Conservation (phyloP, 2,797 vertebrate species). For the Iguana delicatissima region DNA sequence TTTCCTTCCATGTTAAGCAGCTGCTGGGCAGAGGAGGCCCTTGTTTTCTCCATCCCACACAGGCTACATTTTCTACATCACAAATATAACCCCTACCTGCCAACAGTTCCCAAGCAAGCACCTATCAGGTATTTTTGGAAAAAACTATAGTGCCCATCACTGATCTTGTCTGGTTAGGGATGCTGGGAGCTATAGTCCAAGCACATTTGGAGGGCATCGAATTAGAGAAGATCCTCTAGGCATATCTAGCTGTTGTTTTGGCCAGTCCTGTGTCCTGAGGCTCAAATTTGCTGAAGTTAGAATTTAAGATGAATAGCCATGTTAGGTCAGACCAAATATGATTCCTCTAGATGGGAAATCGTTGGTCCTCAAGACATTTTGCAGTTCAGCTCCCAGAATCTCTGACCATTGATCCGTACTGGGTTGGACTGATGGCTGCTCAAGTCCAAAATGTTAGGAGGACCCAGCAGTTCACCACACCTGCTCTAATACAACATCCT, state of each 20-base stretch:
- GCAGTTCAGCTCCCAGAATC: background rate
- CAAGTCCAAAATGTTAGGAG: background rate
- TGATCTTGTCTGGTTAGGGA: background rate
- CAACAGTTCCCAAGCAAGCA: background rate
- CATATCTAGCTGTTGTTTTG: background rate
- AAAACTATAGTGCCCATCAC: background rate
- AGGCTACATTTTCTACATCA: background rate
- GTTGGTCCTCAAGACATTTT: background rate
- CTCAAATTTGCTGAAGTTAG: background rate
- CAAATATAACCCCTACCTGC: background rate
- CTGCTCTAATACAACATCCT: background rate
- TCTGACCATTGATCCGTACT: background rate
- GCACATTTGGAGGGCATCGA: background rate
- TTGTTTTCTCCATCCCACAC: background rate
- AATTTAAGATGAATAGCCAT: background rate
- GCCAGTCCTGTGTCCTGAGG: too few relatives aligned
- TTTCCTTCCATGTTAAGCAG: constrained; percentile 40
- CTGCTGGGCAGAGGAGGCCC: background rate
- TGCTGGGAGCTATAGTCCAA: background rate
- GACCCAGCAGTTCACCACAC: background rate
- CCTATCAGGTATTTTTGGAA: background rate
- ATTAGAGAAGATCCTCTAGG: background rate
- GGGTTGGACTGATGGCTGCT: background rate
- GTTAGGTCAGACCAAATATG: background rate
- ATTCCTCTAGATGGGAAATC: background rate